These are phyloP conservation scores for Harpalus rubripes DNA, from an alignment of 2,888 invertebrate genomes.

Conservation along the genomic window DNA sequence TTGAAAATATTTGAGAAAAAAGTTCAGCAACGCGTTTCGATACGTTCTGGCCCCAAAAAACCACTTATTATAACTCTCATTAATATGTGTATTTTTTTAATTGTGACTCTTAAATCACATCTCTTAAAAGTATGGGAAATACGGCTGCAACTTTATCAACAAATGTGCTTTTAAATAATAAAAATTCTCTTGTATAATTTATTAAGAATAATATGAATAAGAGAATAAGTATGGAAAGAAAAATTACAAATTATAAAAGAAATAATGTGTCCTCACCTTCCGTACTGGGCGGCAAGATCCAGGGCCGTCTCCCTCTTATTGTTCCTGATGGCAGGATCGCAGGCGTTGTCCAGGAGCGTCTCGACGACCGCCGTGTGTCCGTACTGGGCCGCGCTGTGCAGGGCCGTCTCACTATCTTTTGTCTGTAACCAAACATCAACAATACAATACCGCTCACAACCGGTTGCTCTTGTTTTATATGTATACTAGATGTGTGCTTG, in stretches of 20 bases:
- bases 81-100: too few relatives aligned
- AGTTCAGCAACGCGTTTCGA: too few relatives aligned
- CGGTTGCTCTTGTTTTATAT: slow-evolving; percentile 31
- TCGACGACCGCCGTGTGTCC: slow-evolving; percentile 93
- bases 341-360: slow-evolving; percentile 89
- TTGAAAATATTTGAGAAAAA: too few relatives aligned
- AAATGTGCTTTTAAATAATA: too few relatives aligned
- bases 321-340: slow-evolving; percentile 93
- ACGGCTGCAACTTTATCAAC: too few relatives aligned
- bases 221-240: too few relatives aligned
- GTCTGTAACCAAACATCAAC: slow-evolving; percentile 81
- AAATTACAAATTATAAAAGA: not conserved
- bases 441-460: not conserved
- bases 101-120: too few relatives aligned
- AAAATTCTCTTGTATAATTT: too few relatives aligned
- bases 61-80: too few relatives aligned
- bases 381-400: slow-evolving; percentile 96
- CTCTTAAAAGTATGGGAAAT: too few relatives aligned
- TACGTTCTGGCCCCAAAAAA: too few relatives aligned
- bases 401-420: slow-evolving; percentile 93
- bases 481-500: slow-evolving; percentile 13
- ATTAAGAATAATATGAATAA: too few relatives aligned
- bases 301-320: slow-evolving; percentile 93
- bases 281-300: slow-evolving; percentile 96
- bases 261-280: slow-evolving; percentile 80